Conservation (phyloP, 2,797 vertebrate species). For the Taeniopygia guttata region DNA sequence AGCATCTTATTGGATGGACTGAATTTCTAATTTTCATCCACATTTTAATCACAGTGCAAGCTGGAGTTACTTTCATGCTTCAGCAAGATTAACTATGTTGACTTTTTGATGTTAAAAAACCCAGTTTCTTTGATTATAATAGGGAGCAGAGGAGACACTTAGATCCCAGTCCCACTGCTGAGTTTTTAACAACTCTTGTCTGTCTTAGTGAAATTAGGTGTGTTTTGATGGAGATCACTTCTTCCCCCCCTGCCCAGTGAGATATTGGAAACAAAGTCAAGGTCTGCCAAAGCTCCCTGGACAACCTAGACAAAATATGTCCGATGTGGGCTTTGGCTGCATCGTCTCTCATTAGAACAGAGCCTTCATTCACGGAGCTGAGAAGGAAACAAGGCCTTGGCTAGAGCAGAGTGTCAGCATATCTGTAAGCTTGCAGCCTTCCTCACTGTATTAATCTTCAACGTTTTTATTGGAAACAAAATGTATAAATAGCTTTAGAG, state of each 20-base stretch:
- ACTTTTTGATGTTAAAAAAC: background rate
- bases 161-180: background rate
- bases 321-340: background rate
- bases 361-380: background rate
- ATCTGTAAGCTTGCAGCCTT: background rate
- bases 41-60: background rate
- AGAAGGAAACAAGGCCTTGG: background rate
- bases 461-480: background rate
- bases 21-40: background rate
- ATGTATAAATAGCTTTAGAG: background rate
- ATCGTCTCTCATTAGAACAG: background rate
- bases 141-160: background rate
- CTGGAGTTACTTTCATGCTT: background rate
- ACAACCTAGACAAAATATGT: background rate
- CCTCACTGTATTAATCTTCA: background rate
- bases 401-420: background rate
- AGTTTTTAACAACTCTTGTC: background rate
- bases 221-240: background rate
- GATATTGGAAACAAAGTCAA: background rate
- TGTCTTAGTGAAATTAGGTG: background rate
- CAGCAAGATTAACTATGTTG: background rate
- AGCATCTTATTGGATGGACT: background rate
- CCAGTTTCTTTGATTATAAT: background rate
- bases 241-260: background rate
- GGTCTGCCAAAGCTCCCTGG: background rate